Evolutionary conservation across 2,888 invertebrate genomes (phyloP).

Genomic region (Rhyacophila evoluta): DNA sequence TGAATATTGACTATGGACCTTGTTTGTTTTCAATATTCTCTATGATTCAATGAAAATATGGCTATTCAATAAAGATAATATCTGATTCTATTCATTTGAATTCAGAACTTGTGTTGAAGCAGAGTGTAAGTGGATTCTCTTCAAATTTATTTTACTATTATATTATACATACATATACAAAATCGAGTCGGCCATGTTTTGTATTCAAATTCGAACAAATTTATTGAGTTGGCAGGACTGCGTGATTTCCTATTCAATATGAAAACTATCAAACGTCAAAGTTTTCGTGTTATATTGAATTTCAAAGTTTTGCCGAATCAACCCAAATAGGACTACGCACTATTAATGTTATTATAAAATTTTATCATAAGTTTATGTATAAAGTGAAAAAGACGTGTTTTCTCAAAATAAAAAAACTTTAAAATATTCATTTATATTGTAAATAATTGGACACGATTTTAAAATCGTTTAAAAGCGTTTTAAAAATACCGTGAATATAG

Average conservation of each 20-base stretch:
- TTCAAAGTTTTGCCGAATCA: neutral
- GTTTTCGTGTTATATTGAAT: neutral
- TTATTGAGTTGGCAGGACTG: slow-evolving; percentile 15
- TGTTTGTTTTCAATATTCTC: neutral
- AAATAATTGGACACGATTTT: no score
- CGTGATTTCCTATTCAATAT: slow-evolving; percentile 7
- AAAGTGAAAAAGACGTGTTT: no score
- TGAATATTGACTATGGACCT: no score
- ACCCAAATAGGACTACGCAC: neutral
- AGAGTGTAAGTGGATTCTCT: neutral
- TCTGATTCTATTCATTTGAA: neutral
- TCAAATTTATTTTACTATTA: neutral
- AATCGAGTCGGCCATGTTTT: neutral
- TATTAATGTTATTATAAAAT: neutral
- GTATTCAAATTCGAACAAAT: neutral
- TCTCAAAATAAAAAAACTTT: no score
- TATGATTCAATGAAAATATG: neutral
- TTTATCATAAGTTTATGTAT: neutral
- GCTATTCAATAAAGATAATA: neutral
- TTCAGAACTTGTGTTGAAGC: neutral
- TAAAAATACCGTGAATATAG: no score
- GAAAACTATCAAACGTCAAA: slow-evolving; percentile 4
- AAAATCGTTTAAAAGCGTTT: no score
- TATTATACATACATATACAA: neutral
- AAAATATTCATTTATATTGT: no score